Base-by-base conservation (phyloP, 2,888 invertebrate species). In the Acleris cristana region DNA sequence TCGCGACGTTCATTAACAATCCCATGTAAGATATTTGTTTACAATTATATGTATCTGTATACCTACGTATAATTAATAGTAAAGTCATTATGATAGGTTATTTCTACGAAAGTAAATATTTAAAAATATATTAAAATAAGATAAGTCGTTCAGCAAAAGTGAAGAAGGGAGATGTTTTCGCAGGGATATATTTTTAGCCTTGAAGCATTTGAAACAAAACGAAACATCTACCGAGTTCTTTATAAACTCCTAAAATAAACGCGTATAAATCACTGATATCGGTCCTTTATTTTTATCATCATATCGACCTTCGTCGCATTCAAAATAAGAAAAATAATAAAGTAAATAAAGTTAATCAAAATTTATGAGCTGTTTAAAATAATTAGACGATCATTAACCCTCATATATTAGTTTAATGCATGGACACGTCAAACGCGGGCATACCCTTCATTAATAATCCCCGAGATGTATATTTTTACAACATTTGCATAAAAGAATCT, bases 401-500 rank as follows among this genome's bases (percentile, higher is more conserved):
- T 78, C 82, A 85, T 90, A 84, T 83, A 88, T 91, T 86, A 88
- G 79, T 81, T 86, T 85, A 86, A 86, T 82, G 80, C 75, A 75
- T 74, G 72, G 76, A 80, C 74, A 74, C 79, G 89, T 84, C 90
- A 86, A 82, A 83, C 76, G 78, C 76, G 72, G 79, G 82, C 80
- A 82, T 80, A 79, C 83, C 83, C 81, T 77, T 84, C 81, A 90
- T 91, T 90, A 85, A 91, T 92, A 85, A 85, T 83, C 77, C 76
- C 72, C 68, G 69, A 71, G 73, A 78, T 78, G 79, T 76, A 80
- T 84, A 86, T 86, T 86, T 85, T 81, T 80, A 81, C 74, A 81
- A 81, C 85, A 89, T 90, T 90, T 88, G 88, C 91, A 88, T 90
- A 86, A 86, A 87, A 83, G 83, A 80, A 84, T 83, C 89, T 80